phyloP scores from a whole-genome alignment of 2,888 invertebrate species.

The Therioaphis trifolii region DNA sequence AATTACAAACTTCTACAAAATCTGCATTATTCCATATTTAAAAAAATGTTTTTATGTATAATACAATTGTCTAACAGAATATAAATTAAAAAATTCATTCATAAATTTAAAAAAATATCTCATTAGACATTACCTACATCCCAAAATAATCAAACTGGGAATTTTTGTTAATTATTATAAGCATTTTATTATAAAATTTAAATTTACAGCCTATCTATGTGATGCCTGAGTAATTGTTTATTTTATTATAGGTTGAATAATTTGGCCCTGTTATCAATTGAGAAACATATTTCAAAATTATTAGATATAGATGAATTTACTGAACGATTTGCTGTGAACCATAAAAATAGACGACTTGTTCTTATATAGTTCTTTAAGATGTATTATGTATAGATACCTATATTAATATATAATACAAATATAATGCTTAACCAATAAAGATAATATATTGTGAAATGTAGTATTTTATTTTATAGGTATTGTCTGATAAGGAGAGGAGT shows the following conservation, averaged over 20 bases:
- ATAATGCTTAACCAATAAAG: neutral
- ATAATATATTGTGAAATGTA: no score
- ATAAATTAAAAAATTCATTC: constrained; percentile 11
- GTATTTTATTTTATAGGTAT: no score
- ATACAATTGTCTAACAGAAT: neutral
- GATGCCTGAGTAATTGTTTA: neutral
- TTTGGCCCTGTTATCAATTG: neutral
- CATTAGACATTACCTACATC: no score
- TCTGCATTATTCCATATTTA: neutral
- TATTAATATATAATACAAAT: neutral
- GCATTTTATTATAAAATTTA: neutral
- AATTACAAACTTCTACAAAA: no score
- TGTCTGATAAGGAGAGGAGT: no score
- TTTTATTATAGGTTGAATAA: constrained; percentile 9
- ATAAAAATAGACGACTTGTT: neutral
- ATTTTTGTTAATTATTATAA: neutral
- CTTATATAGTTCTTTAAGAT: neutral
- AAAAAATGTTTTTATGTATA: neutral
- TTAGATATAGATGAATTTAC: constrained; percentile 8
- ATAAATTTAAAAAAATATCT: neutral
- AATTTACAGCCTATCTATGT: neutral
- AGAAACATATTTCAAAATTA: constrained; percentile 12
- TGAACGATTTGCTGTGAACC: neutral
- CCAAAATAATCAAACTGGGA: neutral
- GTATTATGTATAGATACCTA: neutral